These are phyloP conservation scores for Alauda arvensis DNA, from an alignment of 2,797 vertebrate genomes.

Conservation along the genomic window DNA sequence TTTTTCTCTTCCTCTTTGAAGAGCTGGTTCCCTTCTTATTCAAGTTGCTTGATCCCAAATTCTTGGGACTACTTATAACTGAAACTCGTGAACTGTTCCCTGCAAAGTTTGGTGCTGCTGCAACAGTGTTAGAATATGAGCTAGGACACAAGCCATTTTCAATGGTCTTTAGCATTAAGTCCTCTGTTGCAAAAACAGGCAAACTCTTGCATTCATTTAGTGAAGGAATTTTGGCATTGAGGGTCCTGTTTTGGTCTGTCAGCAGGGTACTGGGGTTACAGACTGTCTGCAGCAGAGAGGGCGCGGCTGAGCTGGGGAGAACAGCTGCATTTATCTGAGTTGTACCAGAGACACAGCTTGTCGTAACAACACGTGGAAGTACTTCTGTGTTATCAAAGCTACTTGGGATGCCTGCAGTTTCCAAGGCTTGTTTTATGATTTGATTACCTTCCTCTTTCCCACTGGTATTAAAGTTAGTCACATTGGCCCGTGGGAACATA, in stretches of 20 bases:
- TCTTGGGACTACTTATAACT: constrained; percentile 73
- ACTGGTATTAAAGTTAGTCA: constrained; percentile 62
- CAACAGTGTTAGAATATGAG: constrained; percentile 70
- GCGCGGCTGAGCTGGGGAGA: constrained; percentile 42
- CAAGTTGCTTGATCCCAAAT: constrained; percentile 59
- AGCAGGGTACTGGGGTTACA: constrained; percentile 60
- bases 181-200: constrained; percentile 60
- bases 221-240: constrained; percentile 64
- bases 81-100: constrained; percentile 68
- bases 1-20: constrained; percentile 79
- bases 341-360: constrained; percentile 51
- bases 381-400: constrained; percentile 72
- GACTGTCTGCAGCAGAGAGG: constrained; percentile 64
- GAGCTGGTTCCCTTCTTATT: constrained; percentile 76
- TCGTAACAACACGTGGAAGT: constrained; percentile 69
- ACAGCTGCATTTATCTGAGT: constrained; percentile 57
- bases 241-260: constrained; percentile 66
- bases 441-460: constrained; percentile 77
- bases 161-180: constrained; percentile 73
- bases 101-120: constrained; percentile 72
- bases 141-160: constrained; percentile 68
- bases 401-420: constrained; percentile 78
- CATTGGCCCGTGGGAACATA: constrained; percentile 73
- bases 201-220: constrained; percentile 60
- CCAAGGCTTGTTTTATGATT: constrained; percentile 84